phyloP scores from a whole-genome alignment of 2,888 invertebrate species.

The Drosophila infuscata region DNA sequence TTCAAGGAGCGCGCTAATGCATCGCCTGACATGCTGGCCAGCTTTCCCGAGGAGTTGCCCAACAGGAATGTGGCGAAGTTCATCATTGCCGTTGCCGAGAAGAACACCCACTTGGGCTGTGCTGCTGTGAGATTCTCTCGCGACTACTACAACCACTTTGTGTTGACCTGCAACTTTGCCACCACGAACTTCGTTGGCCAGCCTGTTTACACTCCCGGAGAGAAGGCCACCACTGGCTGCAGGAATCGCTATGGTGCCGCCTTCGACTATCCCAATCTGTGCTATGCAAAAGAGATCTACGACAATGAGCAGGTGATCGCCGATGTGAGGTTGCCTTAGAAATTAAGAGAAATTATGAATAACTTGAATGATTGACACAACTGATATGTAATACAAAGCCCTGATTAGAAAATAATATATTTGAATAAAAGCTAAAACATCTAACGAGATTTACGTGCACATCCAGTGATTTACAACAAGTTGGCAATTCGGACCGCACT shows the following conservation, averaged over 20 bases:
- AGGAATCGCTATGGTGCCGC: conserved; percentile 64
- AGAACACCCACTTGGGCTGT: conserved; percentile 64
- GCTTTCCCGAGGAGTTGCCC: conserved; percentile 58
- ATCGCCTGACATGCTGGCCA: conserved; percentile 52
- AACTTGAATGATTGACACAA: conserved; percentile 1
- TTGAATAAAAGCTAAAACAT: background rate
- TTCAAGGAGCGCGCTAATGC: conserved; percentile 52
- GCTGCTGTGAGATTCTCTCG: conserved; percentile 55
- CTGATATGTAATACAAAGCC: conserved; percentile 26
- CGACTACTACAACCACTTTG: conserved; percentile 56
- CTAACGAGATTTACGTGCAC: background rate
- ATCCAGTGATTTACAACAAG: background rate
- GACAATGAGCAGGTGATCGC: conserved; percentile 57
- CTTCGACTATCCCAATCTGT: conserved; percentile 62
- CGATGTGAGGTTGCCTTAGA: conserved; percentile 30
- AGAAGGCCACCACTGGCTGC: conserved; percentile 56
- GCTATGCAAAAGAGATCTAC: conserved; percentile 65
- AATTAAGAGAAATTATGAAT: background rate
- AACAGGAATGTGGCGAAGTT: conserved; percentile 61
- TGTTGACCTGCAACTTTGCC: conserved; percentile 67
- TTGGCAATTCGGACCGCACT: background rate
- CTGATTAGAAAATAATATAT: conserved; percentile 8
- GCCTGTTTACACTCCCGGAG: conserved; percentile 60
- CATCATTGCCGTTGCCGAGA: conserved; percentile 61
- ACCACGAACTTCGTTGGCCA: conserved; percentile 56